These are phyloP conservation scores for Lymantria monacha DNA, from an alignment of 2,888 invertebrate genomes.

Conservation along the genomic window DNA sequence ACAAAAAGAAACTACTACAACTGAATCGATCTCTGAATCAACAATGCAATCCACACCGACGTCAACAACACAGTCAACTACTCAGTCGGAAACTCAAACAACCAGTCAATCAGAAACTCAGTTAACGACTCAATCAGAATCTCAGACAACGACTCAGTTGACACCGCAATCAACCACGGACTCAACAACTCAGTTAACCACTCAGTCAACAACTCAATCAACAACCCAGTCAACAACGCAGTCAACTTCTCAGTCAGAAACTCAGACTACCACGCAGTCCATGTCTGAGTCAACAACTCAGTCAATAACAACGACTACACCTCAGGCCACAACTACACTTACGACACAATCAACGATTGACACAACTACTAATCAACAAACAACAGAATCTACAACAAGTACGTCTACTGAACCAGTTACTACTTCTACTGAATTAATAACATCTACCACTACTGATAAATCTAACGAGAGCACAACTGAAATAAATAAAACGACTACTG, in stretches of 20 bases:
- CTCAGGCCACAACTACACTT: conserved; percentile 29
- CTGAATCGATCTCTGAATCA: conserved; percentile 13
- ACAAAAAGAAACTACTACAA: conserved; percentile 20
- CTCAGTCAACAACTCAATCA: conserved; percentile 22
- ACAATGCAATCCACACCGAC: conserved; percentile 10
- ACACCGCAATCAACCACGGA: conserved; percentile 27
- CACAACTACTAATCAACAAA: conserved; percentile 27
- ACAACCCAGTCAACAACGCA: conserved; percentile 31
- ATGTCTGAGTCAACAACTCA: conserved; percentile 34
- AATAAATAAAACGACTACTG: conserved; percentile 5
- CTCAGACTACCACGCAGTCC: conserved; percentile 13
- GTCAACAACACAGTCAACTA: conserved; percentile 11
- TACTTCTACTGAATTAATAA: conserved; percentile 24
- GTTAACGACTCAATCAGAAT: conserved; percentile 13
- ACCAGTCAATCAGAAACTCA: conserved; percentile 30
- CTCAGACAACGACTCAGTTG: conserved; percentile 31
- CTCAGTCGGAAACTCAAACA: conserved; percentile 32
- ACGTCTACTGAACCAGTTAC: conserved; percentile 19
- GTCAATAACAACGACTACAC: conserved; percentile 26
- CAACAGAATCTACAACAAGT: conserved; percentile 22
- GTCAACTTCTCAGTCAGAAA: conserved; percentile 13
- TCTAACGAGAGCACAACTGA: not conserved
- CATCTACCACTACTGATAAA: conserved; percentile 7
- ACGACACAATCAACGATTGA: conserved; percentile 32
- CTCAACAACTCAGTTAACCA: conserved; percentile 18